phyloP scores from a whole-genome alignment of 2,113 vertebrate species.

The Ranitomeya variabilis region DNA sequence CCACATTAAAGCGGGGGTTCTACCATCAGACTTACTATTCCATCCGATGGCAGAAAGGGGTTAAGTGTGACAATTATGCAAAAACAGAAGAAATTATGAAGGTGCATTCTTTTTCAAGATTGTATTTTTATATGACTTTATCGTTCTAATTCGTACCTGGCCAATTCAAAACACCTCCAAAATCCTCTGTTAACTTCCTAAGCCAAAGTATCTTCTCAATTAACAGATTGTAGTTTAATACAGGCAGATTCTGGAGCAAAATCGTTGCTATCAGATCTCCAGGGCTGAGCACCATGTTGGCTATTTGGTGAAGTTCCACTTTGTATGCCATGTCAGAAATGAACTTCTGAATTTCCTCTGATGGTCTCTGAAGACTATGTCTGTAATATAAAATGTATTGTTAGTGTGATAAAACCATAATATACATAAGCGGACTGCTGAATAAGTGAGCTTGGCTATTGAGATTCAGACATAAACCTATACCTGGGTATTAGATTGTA shows the following conservation, averaged over 20 bases:
- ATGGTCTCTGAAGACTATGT: conserved; percentile 83
- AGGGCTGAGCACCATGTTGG: conserved; percentile 90
- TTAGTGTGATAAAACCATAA: neutral
- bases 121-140: too few relatives aligned
- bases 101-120: too few relatives aligned
- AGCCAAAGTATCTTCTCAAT: conserved; percentile 84
- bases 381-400: conserved; percentile 67
- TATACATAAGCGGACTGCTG: neutral
- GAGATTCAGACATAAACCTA: neutral
- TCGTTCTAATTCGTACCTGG: conserved; percentile 74
- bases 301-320: conserved; percentile 89
- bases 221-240: conserved; percentile 74
- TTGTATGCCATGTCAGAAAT: conserved; percentile 83
- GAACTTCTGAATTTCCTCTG: conserved; percentile 79
- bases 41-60: too few relatives aligned
- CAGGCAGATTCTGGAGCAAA: conserved; percentile 83
- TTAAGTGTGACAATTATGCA: too few relatives aligned
- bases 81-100: too few relatives aligned
- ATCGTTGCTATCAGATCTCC: conserved; percentile 83
- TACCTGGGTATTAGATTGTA: conserved; percentile 91
- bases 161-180: conserved; percentile 90
- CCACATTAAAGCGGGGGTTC: too few relatives aligned
- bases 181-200: conserved; percentile 78
- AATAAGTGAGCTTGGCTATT: neutral
- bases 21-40: too few relatives aligned